Base-by-base conservation (phyloP, 1,140 invertebrate genomes). In the Drosophila prosaltans region DNA sequence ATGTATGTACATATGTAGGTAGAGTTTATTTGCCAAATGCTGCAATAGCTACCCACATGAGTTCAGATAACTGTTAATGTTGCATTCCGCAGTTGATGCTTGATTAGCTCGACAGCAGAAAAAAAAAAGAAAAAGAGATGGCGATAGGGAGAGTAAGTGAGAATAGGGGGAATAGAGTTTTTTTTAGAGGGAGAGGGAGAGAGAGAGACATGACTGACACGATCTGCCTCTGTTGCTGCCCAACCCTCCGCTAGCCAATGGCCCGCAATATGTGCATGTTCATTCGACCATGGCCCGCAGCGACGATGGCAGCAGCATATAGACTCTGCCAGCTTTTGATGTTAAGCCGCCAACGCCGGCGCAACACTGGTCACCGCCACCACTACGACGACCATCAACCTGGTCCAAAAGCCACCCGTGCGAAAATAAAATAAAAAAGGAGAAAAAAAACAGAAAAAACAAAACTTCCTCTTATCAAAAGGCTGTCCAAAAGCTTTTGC, bases 391-490 rank as follows among this genome's bases (percentile, higher is more conserved):
- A 32, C 26, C 39, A 65, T 69, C 72, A 68, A 60, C 72, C 74
- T 65, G 60, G 45, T 43, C 61, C 74, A 60, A 77, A 77, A 77
- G 61, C 74, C 75, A 78, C 74, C 75, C 75, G 67, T 76, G 75
- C 74, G 74, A 75, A 36, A 36, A 36, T 4, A 36, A 36, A 36
- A 7, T 4, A 7, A 36, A 36, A 36, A 36, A 76, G 16, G 16
- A 16, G 0, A 16, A 36, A 36, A 36, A 36, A 36, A 36, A 7
- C 3, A 7, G 6, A 36, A 36, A 36, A 76, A 75, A 75, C 32
- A 76, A 76, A 75, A 75, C 55, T 58, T 58, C 61, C 61, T 72
- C 84, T 86, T 86, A 86, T 89, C 83, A 86, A 83, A 84, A 84
- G 45, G 62, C 66, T 78, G 80, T 83, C 84, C 72, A 43, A 82